Evolutionary conservation across 2,888 invertebrate species (phyloP).

Genomic region (Myathropa florea): DNA sequence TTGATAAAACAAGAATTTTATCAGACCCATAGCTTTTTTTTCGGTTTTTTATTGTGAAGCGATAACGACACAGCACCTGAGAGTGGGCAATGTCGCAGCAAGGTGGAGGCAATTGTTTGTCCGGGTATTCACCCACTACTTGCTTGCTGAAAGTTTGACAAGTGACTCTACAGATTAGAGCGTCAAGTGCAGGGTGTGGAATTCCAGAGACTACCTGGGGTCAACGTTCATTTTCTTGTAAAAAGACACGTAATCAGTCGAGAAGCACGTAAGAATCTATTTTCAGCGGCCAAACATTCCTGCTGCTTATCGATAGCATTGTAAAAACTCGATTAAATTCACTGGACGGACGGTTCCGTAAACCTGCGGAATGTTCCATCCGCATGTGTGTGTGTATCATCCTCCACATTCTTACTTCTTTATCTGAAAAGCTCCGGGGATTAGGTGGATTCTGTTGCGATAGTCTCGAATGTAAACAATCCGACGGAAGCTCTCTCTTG

Average conservation of each 20-base stretch:
- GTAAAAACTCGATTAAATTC: not conserved
- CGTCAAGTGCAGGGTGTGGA: not conserved
- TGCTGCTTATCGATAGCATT: not conserved
- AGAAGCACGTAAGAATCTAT: no score
- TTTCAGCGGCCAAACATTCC: not conserved
- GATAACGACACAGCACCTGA: not conserved
- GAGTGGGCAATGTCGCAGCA: not conserved
- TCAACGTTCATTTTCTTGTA: not conserved
- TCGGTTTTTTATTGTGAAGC: constrained; percentile 28
- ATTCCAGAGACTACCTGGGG: not conserved
- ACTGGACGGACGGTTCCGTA: not conserved
- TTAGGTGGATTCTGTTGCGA: not conserved
- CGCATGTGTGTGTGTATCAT: not conserved
- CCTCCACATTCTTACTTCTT: not conserved
- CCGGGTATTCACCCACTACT: not conserved
- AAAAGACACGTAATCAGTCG: no score
- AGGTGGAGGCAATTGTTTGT: not conserved
- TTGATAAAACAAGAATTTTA: constrained; percentile 56
- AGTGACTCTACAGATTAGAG: not conserved
- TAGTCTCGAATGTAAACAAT: not conserved
- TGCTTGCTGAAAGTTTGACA: no score
- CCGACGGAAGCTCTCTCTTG: not conserved
- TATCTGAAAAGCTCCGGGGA: not conserved
- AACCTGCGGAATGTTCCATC: no score
- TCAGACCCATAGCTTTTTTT: constrained; percentile 47